Evolutionary conservation across 2,113 vertebrate genomes (phyloP).

Genomic region (Thunnus thynnus): DNA sequence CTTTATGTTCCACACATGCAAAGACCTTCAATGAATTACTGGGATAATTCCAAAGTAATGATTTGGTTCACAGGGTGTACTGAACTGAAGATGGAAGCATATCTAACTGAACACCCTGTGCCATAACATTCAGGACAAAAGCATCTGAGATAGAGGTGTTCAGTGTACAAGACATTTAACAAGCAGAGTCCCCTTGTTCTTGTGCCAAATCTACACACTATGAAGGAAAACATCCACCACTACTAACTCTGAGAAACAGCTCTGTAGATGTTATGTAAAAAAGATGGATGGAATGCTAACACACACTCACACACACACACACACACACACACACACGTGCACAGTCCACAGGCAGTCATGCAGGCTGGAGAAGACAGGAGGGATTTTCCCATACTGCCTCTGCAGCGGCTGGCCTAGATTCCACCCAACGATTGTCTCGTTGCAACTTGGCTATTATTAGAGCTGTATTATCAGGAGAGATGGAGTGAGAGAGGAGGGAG

Average conservation of each 20-base stretch:
- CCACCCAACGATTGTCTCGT: conserved; percentile 71
- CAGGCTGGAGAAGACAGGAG: conserved; percentile 60
- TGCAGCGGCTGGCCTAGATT: conserved; percentile 81
- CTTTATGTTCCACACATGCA: too few species aligned
- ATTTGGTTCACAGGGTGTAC: background rate
- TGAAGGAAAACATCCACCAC: background rate
- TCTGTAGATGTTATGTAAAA: conserved; percentile 2
- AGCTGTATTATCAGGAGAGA: conserved; percentile 71
- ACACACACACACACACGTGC: background rate
- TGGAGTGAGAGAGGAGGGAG: conserved; percentile 33
- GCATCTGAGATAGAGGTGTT: too few species aligned
- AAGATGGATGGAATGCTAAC: conserved; percentile 14
- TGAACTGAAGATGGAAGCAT: background rate
- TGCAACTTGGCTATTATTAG: conserved; percentile 79
- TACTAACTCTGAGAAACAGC: background rate
- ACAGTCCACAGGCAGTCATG: conserved; percentile 38
- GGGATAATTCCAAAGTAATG: too few species aligned
- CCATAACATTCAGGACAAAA: background rate
- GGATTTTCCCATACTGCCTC: conserved; percentile 80
- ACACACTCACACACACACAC: conserved; percentile 6
- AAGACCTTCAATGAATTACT: too few species aligned
- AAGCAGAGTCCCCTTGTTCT: too few species aligned
- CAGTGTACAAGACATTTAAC: too few species aligned
- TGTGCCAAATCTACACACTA: background rate
- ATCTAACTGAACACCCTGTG: background rate